Percentiles rank a stretch among this genome's conserved stretches.
phyloP scores from a whole-genome alignment of 2,797 vertebrate genomes.

The Apogon talboti region DNA sequence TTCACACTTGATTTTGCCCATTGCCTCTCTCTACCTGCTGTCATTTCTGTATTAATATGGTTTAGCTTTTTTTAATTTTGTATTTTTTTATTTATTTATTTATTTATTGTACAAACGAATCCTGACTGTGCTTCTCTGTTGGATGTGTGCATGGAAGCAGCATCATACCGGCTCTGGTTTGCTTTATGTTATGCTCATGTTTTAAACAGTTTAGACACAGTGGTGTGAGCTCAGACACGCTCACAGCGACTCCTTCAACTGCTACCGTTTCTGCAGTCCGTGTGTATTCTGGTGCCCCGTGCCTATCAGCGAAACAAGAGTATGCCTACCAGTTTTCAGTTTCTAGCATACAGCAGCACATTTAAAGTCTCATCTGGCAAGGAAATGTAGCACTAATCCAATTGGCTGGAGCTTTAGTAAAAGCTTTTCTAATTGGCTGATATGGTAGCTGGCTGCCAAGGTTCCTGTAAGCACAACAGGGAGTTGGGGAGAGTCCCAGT shows the following conservation, averaged over 20 bases:
- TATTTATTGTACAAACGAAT: not conserved
- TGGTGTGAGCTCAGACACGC: constrained; percentile 3
- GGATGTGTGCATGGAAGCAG: constrained; percentile 22
- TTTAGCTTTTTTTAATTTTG: not conserved
- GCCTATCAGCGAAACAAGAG: constrained; percentile 71
- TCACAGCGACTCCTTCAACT: constrained; percentile 18
- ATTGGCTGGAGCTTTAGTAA: constrained; percentile 78
- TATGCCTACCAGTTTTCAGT: constrained; percentile 66
- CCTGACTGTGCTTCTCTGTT: constrained; percentile 34
- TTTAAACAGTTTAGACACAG: constrained; percentile 48
- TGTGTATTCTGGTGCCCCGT: constrained; percentile 53
- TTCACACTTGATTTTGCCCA: not conserved
- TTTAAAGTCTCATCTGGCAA: constrained; percentile 68
- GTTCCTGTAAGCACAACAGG: constrained; percentile 73
- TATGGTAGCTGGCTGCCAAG: constrained; percentile 66
- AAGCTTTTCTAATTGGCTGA: constrained; percentile 76
- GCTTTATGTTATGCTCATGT: constrained; percentile 35
- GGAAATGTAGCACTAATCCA: constrained; percentile 74
- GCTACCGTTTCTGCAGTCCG: constrained; percentile 35
- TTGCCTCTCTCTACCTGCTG: constrained; percentile 2
- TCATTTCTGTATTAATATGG: not conserved
- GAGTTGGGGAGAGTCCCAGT: constrained; percentile 68
- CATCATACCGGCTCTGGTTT: constrained; percentile 29
- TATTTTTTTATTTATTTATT: too few relatives aligned
- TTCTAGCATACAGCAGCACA: constrained; percentile 77